phyloP scores from a whole-genome alignment of 2,797 vertebrate genomes.

The Streptopelia turtur region DNA sequence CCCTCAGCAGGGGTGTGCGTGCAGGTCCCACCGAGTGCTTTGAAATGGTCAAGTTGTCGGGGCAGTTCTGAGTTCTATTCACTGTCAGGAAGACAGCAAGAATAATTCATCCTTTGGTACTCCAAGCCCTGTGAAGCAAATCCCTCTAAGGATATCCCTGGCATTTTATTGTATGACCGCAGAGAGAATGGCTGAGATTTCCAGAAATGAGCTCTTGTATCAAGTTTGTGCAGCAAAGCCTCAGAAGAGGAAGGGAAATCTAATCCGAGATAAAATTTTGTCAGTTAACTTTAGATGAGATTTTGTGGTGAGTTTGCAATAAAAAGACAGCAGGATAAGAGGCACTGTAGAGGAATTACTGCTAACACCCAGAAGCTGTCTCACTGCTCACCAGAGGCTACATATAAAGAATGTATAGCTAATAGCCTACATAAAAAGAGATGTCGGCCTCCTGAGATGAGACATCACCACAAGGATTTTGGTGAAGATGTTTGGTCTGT shows the following conservation, averaged over 20 bases:
- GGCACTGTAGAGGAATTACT: background rate
- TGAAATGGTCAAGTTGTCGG: background rate
- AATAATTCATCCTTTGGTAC: background rate
- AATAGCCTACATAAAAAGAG: background rate
- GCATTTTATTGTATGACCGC: background rate
- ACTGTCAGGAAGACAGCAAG: background rate
- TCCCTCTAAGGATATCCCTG: background rate
- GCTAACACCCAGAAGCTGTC: background rate
- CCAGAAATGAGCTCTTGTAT: background rate
- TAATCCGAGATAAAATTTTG: background rate
- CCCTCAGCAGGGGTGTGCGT: rapidly evolving
- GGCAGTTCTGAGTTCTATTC: background rate
- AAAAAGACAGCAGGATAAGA: background rate
- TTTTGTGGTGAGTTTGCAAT: background rate
- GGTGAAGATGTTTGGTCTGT: background rate
- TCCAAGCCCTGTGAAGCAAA: background rate
- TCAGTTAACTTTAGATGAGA: background rate
- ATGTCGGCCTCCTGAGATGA: rapidly evolving
- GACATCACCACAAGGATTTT: background rate
- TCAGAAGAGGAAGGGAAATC: background rate
- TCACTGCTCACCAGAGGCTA: background rate
- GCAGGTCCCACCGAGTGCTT: rapidly evolving
- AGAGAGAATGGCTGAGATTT: background rate
- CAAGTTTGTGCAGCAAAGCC: background rate
- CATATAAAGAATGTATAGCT: background rate